Evolutionary conservation across 1,140 invertebrate genomes (phyloP), one percentile per base, ranked within the genome.

Genomic region (Diabrotica virgifera): DNA sequence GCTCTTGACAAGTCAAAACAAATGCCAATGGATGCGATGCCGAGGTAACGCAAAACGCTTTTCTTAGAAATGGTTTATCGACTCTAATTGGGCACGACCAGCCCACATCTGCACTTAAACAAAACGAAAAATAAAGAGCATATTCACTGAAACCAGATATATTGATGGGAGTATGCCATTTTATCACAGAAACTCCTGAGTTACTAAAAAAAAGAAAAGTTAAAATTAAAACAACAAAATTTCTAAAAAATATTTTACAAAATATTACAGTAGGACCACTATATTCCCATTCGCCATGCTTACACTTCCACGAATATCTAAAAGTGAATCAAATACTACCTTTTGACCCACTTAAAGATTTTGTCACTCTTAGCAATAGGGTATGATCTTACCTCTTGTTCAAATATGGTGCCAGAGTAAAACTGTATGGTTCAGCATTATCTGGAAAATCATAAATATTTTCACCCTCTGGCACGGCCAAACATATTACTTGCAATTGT

Each of bases 61-160:
- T 72, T 36, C 83, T 71, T 38, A 77, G 73, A 36, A 82, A 75
- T 59, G 70, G 70, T 72, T 84, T 81, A 65, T 85, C 83, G 0
- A 85, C 79, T 67, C 80, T 78, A 13, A 85, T 68, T 6, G 84
- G 84, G 76, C 84, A 85, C 0, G 83, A 84, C 82, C 82, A 84
- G 5, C 69, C 75, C 36, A 78, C 72, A 0, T 76, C 72, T 12
- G 78, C 70, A 56, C 79, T 78, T 35, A 83, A 60, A 5, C 79
- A 78, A 70, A 85, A 80, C 9, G 54, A 71, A 64, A 73, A 74
- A 73, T 73, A 80, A 69, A 76, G 59, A 66, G 58, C 70, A 73
- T 57, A 84, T 61, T 52, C 76, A 73, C 37, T 75, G 72, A 63
- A 69, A 12, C 52, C 35, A 37, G 69, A 64, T 51, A 66, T 63